Base-by-base conservation (phyloP, 2,797 vertebrate species). In the Muscicapa comitata region DNA sequence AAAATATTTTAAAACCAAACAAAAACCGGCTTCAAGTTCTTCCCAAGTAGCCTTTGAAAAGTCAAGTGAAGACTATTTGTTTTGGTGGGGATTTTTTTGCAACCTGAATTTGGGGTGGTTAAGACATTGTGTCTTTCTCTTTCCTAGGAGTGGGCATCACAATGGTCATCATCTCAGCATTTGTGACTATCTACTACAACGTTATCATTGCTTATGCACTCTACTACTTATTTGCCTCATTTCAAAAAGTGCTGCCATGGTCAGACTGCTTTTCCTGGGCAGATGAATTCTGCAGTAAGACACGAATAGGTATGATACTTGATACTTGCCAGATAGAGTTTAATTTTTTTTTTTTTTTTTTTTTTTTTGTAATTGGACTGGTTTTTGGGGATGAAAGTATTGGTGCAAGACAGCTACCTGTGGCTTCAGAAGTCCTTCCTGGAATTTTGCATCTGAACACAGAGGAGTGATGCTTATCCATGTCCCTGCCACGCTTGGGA, bases 151-250 rank as follows among this genome's bases (percentile, higher is more conserved):
- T 99, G 75, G 99, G 99, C 21, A 38, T 99, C 84, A 98, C 98
- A 1, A 99, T 99, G 98, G 98, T 99, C 72, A 48, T 99, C 83
- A 98, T 99, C 93, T 99, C 98, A 74, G 86, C 98, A 1, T 97
- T 99, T 51, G 98, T 99, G 66, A 86, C 98, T 0, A 97, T 99
- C 80, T 99, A 99, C 95, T 99, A 99, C 88, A 99, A 99, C 2
- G 98, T 99, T 85, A 99, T 99, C 96, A 98, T 99, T 31, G 97
- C 98, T 88, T 99, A 99, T 79, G 98, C 99, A 25, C 97, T 99
- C 84, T 99, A 98, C 97, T 99, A 99, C 96, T 96, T 99, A 81
- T 99, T 99, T 92, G 98, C 99, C 76, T 99, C 99, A 19, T 99
- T 99, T 98, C 99, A 98, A 98, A 98, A 75, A 86, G 98, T 98